A percentile compares a stretch with the other conserved stretches of the same genome.
phyloP scores from a whole-genome alignment of 2,888 invertebrate species.

The Drosophila kokeensis region DNA sequence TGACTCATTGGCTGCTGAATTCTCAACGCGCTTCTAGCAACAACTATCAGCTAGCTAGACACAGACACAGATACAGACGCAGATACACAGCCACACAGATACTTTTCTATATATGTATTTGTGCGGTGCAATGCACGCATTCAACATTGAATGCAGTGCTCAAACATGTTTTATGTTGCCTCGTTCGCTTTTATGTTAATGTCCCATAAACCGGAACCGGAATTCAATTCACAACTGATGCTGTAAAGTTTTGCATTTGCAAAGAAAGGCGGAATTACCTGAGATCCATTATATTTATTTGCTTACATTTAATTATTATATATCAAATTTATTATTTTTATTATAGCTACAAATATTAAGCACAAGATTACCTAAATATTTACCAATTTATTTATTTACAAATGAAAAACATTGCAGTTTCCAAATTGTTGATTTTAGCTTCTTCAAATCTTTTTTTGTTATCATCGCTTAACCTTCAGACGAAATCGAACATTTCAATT shows the following conservation, averaged over 20 bases:
- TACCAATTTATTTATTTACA: neutral
- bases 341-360: neutral
- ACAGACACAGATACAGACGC: slow-evolving; percentile 42
- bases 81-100: slow-evolving; percentile 39
- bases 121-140: slow-evolving; percentile 65
- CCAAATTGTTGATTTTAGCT: neutral
- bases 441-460: neutral
- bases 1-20: slow-evolving; percentile 41
- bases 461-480: neutral
- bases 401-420: neutral
- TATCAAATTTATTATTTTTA: neutral
- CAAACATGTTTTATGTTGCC: slow-evolving; percentile 49
- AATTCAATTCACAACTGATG: slow-evolving; percentile 33
- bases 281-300: slow-evolving; percentile 34
- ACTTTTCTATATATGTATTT: slow-evolving; percentile 51
- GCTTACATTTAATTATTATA: slow-evolving; percentile 13
- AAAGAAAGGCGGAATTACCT: slow-evolving; percentile 64
- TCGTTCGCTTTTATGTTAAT: slow-evolving; percentile 58
- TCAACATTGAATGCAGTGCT: slow-evolving; percentile 64
- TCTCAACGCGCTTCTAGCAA: slow-evolving; percentile 52
- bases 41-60: slow-evolving; percentile 16
- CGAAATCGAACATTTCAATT: neutral
- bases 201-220: slow-evolving; percentile 67
- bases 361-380: neutral
- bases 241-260: slow-evolving; percentile 14